A percentile compares a stretch with the other conserved stretches of the same genome.
Conservation (phyloP, 2,113 vertebrate genomes). For the Miniopterus natalensis region DNA sequence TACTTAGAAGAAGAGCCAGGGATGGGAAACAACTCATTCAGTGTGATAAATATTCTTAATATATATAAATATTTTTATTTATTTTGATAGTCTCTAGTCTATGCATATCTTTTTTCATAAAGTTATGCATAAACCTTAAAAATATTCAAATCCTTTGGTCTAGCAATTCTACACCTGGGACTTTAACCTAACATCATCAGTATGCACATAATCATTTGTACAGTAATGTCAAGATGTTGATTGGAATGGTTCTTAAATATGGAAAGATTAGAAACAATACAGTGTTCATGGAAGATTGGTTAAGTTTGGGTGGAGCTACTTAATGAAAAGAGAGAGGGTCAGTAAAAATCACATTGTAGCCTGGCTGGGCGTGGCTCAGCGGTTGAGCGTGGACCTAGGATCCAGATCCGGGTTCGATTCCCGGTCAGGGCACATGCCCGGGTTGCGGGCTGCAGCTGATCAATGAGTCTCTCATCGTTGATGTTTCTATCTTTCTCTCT, state of each 20-base stretch:
- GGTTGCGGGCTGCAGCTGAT: no score
- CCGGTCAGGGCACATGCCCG: no score
- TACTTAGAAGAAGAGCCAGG: neutral
- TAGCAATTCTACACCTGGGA: neutral
- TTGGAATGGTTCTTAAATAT: neutral
- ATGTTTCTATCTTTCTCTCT: no score
- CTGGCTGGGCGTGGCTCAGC: no score
- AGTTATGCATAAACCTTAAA: neutral
- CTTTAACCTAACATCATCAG: neutral
- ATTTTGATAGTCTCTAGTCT: conserved; percentile 40
- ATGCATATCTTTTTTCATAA: neutral
- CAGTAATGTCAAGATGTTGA: neutral
- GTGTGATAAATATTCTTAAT: neutral
- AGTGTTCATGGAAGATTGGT: neutral
- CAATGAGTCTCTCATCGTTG: no score
- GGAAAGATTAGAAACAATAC: neutral
- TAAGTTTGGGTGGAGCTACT: neutral
- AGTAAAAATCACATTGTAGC: neutral
- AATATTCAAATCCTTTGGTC: conserved; percentile 8
- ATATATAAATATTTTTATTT: conserved; percentile 5
- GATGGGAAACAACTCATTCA: neutral
- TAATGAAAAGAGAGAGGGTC: neutral
- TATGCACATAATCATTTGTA: neutral
- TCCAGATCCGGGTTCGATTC: no score
- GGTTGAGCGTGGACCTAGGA: no score